Base-by-base conservation (phyloP, 2,797 vertebrate species). In the Gymnoscopelus braueri region DNA sequence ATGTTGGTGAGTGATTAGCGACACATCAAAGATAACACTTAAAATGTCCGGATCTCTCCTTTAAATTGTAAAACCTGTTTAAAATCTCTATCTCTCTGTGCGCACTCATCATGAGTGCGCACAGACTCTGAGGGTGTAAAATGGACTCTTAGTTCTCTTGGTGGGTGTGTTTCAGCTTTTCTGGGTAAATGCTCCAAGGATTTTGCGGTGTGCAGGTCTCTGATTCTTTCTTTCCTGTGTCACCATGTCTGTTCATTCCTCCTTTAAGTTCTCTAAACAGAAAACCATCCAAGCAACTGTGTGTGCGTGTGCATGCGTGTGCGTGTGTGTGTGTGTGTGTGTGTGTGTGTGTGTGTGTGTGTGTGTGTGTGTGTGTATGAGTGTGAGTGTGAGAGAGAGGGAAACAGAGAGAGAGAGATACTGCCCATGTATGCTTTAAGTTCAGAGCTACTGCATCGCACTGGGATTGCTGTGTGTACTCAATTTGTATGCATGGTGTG, bases 401-500 rank as follows among this genome's bases (percentile, higher is more conserved):
- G 29, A 32, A 32, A 32, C 29, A 32, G 29, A 32, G 29, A 32
- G 29, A 32, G 29, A 32, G 48, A 10, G 48, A 49, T 84, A 62
- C 72, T 76, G 74, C 71, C 75, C 68, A 6, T 74, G 68, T 70
- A 64, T 75, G 57, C 72, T 79, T 84, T 77, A 85, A 80, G 76
- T 71, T 74, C 23, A 81, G 69, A 80, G 78, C 71, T 84, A 72
- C 84, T 69, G 84, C 81, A 83, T 86, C 26, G 48, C 72, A 54
- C 66, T 72, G 79, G 79, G 79, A 84, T 70, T 57, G 70, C 78
- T 80, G 77, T 86, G 77, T 73, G 71, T 65, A 57, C 80, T 77
- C 72, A 32, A 84, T 89, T 84, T 88, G 86, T 83, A 88, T 89
- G 88, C 83, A 83, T 49, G 55, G 72, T n/a, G 70, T 77, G 83